Evolutionary conservation across 2,888 invertebrate genomes (phyloP), one percentile per base, ranked within the genome.

Genomic region (Caenorhabditis sp.): DNA sequence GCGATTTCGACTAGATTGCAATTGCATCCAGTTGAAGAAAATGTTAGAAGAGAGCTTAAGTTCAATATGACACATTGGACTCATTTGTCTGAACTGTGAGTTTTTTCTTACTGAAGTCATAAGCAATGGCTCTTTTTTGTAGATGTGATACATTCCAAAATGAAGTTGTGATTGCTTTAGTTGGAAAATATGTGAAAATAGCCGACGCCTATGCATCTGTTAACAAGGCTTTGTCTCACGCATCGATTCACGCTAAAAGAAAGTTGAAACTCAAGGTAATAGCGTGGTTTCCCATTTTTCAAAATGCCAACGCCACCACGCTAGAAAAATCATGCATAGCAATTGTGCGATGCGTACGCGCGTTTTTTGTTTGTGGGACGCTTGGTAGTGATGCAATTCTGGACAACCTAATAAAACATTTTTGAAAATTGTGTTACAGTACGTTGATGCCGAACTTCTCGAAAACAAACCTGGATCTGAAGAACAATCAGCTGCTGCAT

Each of bases 171-270:
- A 97, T 99, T 89, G 87, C 87, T n/a, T 73, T 86, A 8, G 85
- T 87, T 63, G 85, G 84, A 54, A 87, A 99, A 90, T 99, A 99
- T 88, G 97, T 97, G 0, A 93, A 93, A 87, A 77, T 80, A 21
- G 72, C 76, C 17, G 99, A 99, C 90, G 93, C 97, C 0, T 99
- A 99, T 87, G 94, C 96, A 0, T 99, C 97, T 25, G 84, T 87
- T 31, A 84, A 81, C 65, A 85, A 87, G 49, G 94, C 97, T 0
- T 89, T 99, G 54, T 93, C 95, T 83, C 99, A 99, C 89, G 94
- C 99, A 0, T 92, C 95, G 0, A 92, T 95, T 59, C 92, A 93
- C 61, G 92, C 92, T 52, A 93, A 94, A 7, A 93, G 93, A 82
- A 94, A 93, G 89, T 91, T 97, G 0, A 93, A 93, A 81, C 90